Base-by-base conservation (phyloP, 2,888 invertebrate genomes). In the Drosophila sordidula region DNA sequence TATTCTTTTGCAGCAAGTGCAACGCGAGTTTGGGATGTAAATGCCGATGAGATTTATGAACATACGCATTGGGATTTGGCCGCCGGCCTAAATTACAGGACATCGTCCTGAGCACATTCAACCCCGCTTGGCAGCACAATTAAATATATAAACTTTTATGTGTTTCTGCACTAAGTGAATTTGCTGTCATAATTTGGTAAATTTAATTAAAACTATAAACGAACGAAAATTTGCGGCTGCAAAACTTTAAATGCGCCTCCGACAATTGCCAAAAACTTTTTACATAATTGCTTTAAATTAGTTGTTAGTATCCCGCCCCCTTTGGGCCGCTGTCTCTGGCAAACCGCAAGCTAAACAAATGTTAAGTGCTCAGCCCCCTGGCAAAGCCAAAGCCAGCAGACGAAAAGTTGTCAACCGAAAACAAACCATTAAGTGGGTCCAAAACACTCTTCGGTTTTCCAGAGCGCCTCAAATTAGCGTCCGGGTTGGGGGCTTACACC, bases 261-360 rank as follows among this genome's bases (percentile, higher is more conserved):
- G 56, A 57, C 61, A 74, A 68, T 74, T 74, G 70, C 45, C 65
- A 38, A 75, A 90, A 89, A 88, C 78, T 89, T 88, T 86, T 81
- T 71, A 71, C 77, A 78, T 90, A 89, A 89, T 90, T 90, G 79
- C 75, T 79, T 83, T 80, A 90, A 89, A 89, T 90, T 89, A 90
- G 89, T 88, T 90, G 89, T 89, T 74, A 90, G 90, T 80, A 71
- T 75, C 77, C 44, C 9, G 6, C 22, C 22, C 45, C 54, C 25
- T 18, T 44, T 45, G 29, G 0, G 12, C 42, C 38, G 32, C 38
- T 50, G 50, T 18, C 18, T 49, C 39, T 16, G 29, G 25, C 56
- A 8, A 59, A 75, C 89, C 89, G 36, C 87, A 87, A 72, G 77
- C 63, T 70, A 70, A 79, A 77, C 86, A 86, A 88, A 55, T 71